A percentile compares a stretch with the other conserved stretches of the same genome.
Evolutionary conservation across 2,888 invertebrate genomes (phyloP).

Genomic region (Norana najaformis): DNA sequence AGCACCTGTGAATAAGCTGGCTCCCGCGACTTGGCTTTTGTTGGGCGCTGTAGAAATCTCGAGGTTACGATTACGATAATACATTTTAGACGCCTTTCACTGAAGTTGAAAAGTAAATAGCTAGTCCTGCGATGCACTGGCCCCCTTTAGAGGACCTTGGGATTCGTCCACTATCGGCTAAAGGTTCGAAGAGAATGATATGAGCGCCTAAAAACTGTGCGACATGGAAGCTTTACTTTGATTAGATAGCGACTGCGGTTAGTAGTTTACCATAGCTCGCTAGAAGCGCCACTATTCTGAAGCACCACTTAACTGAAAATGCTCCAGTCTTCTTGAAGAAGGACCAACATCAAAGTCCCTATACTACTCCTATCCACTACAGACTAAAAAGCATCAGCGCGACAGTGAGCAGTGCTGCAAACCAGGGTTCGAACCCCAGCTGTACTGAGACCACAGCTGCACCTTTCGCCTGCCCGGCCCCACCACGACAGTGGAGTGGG

Average conservation of each 20-base stretch:
- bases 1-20: too few relatives aligned
- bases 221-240: not conserved
- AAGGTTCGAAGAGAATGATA: not conserved
- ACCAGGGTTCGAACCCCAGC: not conserved
- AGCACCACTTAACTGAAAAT: not conserved
- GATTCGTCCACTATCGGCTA: not conserved
- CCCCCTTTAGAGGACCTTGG: not conserved
- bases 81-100: too few relatives aligned
- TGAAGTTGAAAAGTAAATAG: too few relatives aligned
- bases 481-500: slow-evolving; percentile 17
- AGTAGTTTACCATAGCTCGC: not conserved
- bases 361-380: not conserved
- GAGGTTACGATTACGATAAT: too few relatives aligned
- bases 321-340: not conserved
- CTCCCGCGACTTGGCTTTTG: too few relatives aligned
- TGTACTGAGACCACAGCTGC: not conserved
- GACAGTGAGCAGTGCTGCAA: not conserved
- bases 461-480: not conserved
- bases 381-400: not conserved
- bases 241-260: not conserved
- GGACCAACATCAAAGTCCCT: too few relatives aligned
- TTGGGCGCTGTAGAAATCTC: too few relatives aligned
- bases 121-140: not conserved
- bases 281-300: not conserved
- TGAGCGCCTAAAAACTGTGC: too few relatives aligned